Evolutionary conservation across 1,140 invertebrate genomes (phyloP).

Genomic region (Drosophila sucinea): DNA sequence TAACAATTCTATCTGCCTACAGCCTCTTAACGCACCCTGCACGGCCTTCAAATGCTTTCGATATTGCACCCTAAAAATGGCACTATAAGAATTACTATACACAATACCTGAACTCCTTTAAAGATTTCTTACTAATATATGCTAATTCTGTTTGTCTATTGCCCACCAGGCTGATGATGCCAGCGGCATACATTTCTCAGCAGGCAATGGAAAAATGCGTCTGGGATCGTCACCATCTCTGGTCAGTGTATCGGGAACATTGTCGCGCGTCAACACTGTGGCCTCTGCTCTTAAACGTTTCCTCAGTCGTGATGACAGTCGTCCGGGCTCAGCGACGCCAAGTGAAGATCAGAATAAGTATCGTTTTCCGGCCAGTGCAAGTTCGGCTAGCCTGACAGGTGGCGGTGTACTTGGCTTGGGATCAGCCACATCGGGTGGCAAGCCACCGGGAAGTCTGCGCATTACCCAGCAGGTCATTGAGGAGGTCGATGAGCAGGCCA

Average conservation of each 20-base stretch:
- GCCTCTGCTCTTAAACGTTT: slow-evolving; percentile 90
- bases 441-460: slow-evolving; percentile 86
- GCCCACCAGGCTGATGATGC: slow-evolving; percentile 86
- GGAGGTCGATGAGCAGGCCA: slow-evolving; percentile 92
- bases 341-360: slow-evolving; percentile 70
- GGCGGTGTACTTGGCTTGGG: slow-evolving; percentile 13
- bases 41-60: slow-evolving; percentile 59
- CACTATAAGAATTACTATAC: slow-evolving; percentile 14
- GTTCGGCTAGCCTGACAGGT: slow-evolving; percentile 63
- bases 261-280: slow-evolving; percentile 89
- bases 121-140: background rate
- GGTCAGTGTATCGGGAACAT: slow-evolving; percentile 85
- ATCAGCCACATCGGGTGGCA: slow-evolving; percentile 29
- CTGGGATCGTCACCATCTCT: slow-evolving; percentile 84
- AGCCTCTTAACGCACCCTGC: slow-evolving; percentile 70
- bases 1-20: slow-evolving; percentile 70
- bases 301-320: slow-evolving; percentile 88
- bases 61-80: slow-evolving; percentile 52
- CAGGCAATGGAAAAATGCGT: slow-evolving; percentile 84
- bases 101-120: background rate
- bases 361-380: slow-evolving; percentile 74
- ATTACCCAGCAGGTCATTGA: slow-evolving; percentile 91
- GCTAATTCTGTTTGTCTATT: background rate
- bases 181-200: slow-evolving; percentile 89
- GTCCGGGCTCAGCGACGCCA: slow-evolving; percentile 74